phyloP scores from a whole-genome alignment of 2,888 invertebrate genomes.

The Xanthia icteritia region DNA sequence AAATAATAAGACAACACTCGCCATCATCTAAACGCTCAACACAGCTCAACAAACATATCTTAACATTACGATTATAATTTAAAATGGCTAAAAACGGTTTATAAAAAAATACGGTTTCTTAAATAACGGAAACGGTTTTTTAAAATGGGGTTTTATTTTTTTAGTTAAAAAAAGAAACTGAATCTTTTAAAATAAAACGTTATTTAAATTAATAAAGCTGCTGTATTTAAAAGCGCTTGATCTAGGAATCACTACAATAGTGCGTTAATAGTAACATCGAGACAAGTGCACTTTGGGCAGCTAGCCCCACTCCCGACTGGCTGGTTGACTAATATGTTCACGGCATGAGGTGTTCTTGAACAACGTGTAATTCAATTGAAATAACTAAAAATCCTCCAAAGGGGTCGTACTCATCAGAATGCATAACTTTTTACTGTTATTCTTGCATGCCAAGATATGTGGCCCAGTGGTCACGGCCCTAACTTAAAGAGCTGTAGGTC shows the following conservation, averaged over 20 bases:
- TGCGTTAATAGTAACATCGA: constrained; percentile 19
- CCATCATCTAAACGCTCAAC: constrained; percentile 53
- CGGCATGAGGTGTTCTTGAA: not conserved
- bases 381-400: not conserved
- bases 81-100: constrained; percentile 47
- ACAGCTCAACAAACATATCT: constrained; percentile 52
- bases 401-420: too few species aligned
- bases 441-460: too few species aligned
- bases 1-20: constrained; percentile 49
- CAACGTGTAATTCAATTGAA: not conserved
- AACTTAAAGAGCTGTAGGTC: too few species aligned
- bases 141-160: constrained; percentile 17
- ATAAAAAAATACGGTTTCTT: constrained; percentile 10
- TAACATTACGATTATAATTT: constrained; percentile 46
- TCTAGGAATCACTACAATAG: constrained; percentile 21
- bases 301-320: not conserved
- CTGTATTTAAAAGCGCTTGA: not conserved
- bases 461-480: too few species aligned
- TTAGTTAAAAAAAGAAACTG: not conserved
- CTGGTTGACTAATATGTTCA: not conserved
- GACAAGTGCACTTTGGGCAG: not conserved
- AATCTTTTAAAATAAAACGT: constrained; percentile 27
- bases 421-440: not conserved
- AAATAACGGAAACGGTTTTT: constrained; percentile 22
- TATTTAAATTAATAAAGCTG: constrained; percentile 17